These are phyloP conservation scores for Eulimnadia texana DNA, from an alignment of 1,140 invertebrate genomes.

Conservation along the genomic window DNA sequence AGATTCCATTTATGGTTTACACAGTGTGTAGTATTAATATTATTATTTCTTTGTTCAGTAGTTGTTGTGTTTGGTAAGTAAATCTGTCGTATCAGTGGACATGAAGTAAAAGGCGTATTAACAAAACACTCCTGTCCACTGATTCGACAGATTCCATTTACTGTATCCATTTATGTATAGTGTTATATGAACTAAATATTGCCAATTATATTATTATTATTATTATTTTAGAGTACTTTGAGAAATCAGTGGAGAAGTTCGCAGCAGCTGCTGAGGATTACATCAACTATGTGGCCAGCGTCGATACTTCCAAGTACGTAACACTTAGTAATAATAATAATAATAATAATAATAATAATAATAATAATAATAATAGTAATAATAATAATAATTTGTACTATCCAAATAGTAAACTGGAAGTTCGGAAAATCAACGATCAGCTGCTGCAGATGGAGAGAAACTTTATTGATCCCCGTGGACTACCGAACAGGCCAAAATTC, in stretches of 20 bases:
- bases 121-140: no score
- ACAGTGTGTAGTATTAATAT: no score
- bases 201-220: background rate
- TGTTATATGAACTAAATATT: no score
- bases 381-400: background rate
- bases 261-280: background rate
- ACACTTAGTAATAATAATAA: background rate
- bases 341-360: background rate
- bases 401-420: slow-evolving; percentile 23
- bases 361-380: background rate
- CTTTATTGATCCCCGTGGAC: slow-evolving; percentile 32
- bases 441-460: slow-evolving; percentile 33
- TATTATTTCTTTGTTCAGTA: no score
- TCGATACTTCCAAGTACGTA: slow-evolving; percentile 4
- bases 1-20: no score
- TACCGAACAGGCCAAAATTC: slow-evolving; percentile 24
- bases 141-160: no score
- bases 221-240: background rate
- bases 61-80: no score
- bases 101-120: background rate
- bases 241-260: background rate
- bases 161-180: no score
- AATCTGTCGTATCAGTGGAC: no score
- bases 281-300: background rate
- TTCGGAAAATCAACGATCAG: slow-evolving; percentile 34